These are phyloP conservation scores for Anguilla marmorata DNA, from an alignment of 2,797 vertebrate genomes.

Conservation along the genomic window DNA sequence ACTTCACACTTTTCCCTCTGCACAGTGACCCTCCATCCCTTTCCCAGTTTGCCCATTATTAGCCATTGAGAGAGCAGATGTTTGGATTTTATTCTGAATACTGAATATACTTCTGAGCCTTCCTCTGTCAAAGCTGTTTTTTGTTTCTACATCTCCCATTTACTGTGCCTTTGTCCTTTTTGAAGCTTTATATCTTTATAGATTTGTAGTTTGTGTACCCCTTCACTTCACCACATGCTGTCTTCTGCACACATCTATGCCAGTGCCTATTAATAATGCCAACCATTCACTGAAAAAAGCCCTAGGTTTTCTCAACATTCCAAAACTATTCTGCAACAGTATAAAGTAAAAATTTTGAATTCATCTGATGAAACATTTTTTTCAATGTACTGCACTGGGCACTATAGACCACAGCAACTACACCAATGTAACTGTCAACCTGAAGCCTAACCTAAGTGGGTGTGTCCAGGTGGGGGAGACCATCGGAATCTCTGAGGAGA, in stretches of 20 bases:
- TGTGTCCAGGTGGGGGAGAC: conserved; percentile 88
- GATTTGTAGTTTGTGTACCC: not conserved
- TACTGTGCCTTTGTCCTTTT: not conserved
- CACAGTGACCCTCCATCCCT: not conserved
- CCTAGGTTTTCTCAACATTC: no score
- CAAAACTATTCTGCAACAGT: no score
- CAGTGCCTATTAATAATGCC: not conserved
- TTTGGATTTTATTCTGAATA: not conserved
- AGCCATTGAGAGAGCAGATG: not conserved
- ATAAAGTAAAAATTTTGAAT: no score
- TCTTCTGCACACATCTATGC: not conserved
- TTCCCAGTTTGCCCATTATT: not conserved
- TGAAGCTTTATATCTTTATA: not conserved
- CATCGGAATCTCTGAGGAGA: conserved; percentile 95
- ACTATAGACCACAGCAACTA: not conserved
- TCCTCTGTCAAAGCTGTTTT: not conserved
- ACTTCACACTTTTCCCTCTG: not conserved
- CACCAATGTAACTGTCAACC: not conserved
- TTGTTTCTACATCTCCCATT: not conserved
- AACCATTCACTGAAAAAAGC: not conserved
- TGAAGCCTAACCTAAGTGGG: not conserved
- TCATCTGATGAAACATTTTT: no score
- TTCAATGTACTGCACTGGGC: not conserved
- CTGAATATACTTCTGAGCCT: not conserved
- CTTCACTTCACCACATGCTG: not conserved